These are phyloP conservation scores for Micromussa lordhowensis DNA, from an alignment of 92 coral and sea anemone species.

Conservation along the genomic window DNA sequence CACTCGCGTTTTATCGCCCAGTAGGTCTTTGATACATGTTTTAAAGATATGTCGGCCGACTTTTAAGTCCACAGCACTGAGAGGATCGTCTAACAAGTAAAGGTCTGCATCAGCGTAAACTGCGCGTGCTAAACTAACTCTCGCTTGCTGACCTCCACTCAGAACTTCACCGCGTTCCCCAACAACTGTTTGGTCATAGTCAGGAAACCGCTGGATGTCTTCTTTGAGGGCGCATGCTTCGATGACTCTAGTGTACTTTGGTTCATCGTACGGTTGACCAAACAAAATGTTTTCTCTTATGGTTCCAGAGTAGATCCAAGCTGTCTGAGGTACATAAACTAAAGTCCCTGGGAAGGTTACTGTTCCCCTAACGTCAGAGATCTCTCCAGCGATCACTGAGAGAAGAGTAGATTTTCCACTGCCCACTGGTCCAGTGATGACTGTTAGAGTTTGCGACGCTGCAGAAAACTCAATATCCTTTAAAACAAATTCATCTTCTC, in stretches of 20 bases:
- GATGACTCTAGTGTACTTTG: not conserved
- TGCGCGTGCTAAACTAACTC: slow-evolving; percentile 21
- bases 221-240: slow-evolving; percentile 16
- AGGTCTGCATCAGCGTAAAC: slow-evolving; percentile 24
- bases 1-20: slow-evolving; percentile 1
- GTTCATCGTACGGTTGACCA: slow-evolving; percentile 8
- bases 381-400: not conserved
- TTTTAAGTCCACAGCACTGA: slow-evolving; percentile 10
- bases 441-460: not conserved
- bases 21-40: not conserved
- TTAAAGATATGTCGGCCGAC: slow-evolving; percentile 4
- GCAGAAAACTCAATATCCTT: not conserved
- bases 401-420: slow-evolving; percentile 18
- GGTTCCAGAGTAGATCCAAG: slow-evolving; percentile 26
- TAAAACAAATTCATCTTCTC: not conserved
- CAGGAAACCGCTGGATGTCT: slow-evolving; percentile 6
- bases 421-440: slow-evolving; percentile 9
- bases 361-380: not conserved
- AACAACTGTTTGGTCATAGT: slow-evolving; percentile 7
- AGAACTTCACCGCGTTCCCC: slow-evolving; percentile 8
- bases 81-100: slow-evolving; percentile 10
- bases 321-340: slow-evolving; percentile 1
- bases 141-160: slow-evolving; percentile 18
- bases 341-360: slow-evolving; percentile 2
- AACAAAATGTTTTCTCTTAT: slow-evolving; percentile 27